Percentiles rank a stretch among this genome's conserved stretches.
Conservation (phyloP, 2,888 invertebrate species). For the Osmoderma eremita region DNA sequence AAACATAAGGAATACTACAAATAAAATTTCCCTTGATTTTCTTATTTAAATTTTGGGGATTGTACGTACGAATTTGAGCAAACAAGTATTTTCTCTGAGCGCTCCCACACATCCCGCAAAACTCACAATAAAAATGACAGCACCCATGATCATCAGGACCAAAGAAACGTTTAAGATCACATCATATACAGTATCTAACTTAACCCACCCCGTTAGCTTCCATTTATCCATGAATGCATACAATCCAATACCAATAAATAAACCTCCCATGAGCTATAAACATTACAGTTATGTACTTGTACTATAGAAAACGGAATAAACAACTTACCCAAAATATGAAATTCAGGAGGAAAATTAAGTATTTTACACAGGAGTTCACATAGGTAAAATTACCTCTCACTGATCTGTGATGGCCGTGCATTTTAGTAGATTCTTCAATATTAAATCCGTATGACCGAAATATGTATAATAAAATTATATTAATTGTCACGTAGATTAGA, state of each 20-base stretch:
- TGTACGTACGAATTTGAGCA: conserved; percentile 86
- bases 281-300: conserved; percentile 43
- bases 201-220: conserved; percentile 85
- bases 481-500: too few relatives aligned
- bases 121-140: conserved; percentile 91
- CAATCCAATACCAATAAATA: conserved; percentile 85
- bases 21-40: conserved; percentile 43
- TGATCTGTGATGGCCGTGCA: conserved; percentile 25
- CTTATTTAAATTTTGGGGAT: conserved; percentile 9
- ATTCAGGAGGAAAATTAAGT: conserved; percentile 88
- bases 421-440: not conserved
- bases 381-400: conserved; percentile 75
- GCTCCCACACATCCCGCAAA: conserved; percentile 95
- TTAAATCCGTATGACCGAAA: too few relatives aligned
- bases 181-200: conserved; percentile 88
- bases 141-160: conserved; percentile 88
- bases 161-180: conserved; percentile 90
- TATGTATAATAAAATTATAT: too few relatives aligned
- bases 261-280: conserved; percentile 86
- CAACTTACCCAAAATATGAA: conserved; percentile 89
- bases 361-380: conserved; percentile 89
- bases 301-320: not conserved
- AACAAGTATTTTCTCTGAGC: conserved; percentile 88
- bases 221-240: conserved; percentile 95
- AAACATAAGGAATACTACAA: conserved; percentile 90